These are phyloP conservation scores for Drosophila greeni DNA, from an alignment of 2,888 invertebrate genomes.

Conservation along the genomic window DNA sequence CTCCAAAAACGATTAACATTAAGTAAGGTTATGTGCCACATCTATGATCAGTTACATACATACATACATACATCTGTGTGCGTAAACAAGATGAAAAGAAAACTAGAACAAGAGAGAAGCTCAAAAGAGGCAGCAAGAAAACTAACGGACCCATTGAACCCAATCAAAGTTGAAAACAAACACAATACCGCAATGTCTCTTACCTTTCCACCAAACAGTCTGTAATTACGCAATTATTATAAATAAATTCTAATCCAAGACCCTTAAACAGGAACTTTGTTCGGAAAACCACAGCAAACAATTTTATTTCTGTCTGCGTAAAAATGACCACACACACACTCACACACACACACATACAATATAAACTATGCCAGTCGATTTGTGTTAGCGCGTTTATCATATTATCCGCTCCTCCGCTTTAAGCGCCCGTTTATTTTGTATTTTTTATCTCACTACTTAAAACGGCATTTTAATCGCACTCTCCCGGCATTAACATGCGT, in stretches of 20 bases:
- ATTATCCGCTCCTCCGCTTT: slow-evolving; percentile 26
- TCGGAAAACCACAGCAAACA: neutral
- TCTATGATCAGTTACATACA: neutral
- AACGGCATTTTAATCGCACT: slow-evolving; percentile 62
- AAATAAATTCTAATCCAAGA: neutral
- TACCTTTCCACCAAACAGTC: neutral
- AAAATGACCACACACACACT: neutral
- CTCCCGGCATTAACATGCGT: slow-evolving; percentile 35
- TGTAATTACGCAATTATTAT: neutral
- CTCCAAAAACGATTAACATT: neutral
- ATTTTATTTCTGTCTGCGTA: neutral
- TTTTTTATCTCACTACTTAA: slow-evolving; percentile 48
- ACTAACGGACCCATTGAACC: slow-evolving; percentile 24
- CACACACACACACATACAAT: neutral
- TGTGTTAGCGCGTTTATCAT: slow-evolving; percentile 22
- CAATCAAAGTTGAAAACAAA: slow-evolving; percentile 19
- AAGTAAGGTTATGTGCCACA: neutral
- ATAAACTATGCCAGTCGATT: slow-evolving; percentile 18
- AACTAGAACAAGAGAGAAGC: neutral
- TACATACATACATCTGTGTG: neutral
- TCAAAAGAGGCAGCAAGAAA: neutral
- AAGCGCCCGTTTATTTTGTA: slow-evolving; percentile 27
- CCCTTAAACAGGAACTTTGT: neutral
- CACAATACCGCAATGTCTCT: neutral
- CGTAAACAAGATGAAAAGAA: neutral